phyloP scores from a whole-genome alignment of 2,797 vertebrate species.

The Ficedula albicollis region DNA sequence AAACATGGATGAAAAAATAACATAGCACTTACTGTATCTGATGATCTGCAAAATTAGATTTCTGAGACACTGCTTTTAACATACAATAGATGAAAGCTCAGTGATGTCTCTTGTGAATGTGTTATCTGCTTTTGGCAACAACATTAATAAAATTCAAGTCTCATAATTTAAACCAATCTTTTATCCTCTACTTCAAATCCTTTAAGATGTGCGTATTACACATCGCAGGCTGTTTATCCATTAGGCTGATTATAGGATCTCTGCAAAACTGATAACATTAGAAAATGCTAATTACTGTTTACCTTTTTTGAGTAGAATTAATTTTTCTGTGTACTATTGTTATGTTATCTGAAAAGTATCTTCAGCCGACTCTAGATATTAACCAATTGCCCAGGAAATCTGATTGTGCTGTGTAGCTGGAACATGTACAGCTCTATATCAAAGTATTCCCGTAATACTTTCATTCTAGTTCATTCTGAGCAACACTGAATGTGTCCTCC shows the following conservation, averaged over 20 bases:
- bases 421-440: neutral
- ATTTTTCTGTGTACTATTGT: neutral
- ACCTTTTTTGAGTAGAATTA: neutral
- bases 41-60: constrained; percentile 13
- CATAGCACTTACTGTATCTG: neutral
- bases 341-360: neutral
- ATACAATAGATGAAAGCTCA: neutral
- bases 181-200: neutral
- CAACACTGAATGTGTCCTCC: neutral
- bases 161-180: constrained; percentile 1
- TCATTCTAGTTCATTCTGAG: neutral
- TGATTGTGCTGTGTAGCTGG: neutral
- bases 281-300: constrained; percentile 16
- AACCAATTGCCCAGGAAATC: neutral
- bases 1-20: constrained; percentile 10
- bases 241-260: constrained; percentile 14
- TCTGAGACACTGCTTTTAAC: neutral
- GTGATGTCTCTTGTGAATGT: neutral
- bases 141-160: neutral
- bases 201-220: neutral
- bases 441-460: neutral
- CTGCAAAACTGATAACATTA: neutral
- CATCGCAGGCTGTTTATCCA: neutral
- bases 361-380: neutral
- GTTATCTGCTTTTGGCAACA: neutral